These are phyloP conservation scores for Litocranius walleri DNA, from an alignment of 2,113 vertebrate species.

Conservation along the genomic window DNA sequence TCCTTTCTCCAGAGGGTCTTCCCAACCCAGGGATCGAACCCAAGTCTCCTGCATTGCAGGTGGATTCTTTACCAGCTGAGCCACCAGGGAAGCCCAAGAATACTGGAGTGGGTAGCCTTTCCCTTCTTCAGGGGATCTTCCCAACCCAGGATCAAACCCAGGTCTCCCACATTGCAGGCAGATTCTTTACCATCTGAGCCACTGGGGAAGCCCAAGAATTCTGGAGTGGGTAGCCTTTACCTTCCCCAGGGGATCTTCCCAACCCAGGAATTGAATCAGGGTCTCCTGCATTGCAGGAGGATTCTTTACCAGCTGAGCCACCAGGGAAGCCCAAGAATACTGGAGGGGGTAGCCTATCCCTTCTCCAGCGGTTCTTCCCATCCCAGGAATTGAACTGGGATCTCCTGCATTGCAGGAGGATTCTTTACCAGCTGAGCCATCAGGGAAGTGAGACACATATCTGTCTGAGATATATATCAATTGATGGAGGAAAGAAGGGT, in stretches of 20 bases:
- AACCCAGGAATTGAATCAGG: rapidly evolving
- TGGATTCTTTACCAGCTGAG: too few species aligned
- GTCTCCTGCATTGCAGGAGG: too few species aligned
- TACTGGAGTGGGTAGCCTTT: neutral
- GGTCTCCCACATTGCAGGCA: neutral
- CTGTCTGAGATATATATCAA: neutral
- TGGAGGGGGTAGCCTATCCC: neutral
- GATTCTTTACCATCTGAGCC: neutral
- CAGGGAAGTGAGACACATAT: rapidly evolving
- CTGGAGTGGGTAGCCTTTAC: neutral
- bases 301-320: too few species aligned
- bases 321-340: neutral
- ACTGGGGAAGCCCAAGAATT: neutral
- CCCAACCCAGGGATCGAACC: neutral
- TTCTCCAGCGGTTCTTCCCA: neutral
- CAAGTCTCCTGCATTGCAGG: too few species aligned
- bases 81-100: neutral
- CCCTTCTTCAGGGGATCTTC: neutral
- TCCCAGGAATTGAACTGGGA: rapidly evolving
- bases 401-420: neutral
- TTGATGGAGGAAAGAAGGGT: rapidly evolving
- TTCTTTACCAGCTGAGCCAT: neutral
- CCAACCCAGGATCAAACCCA: rapidly evolving
- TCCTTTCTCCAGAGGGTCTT: neutral
- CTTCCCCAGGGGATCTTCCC: neutral